phyloP scores from a whole-genome alignment of 2,113 vertebrate species.

The Myocastor coypus region DNA sequence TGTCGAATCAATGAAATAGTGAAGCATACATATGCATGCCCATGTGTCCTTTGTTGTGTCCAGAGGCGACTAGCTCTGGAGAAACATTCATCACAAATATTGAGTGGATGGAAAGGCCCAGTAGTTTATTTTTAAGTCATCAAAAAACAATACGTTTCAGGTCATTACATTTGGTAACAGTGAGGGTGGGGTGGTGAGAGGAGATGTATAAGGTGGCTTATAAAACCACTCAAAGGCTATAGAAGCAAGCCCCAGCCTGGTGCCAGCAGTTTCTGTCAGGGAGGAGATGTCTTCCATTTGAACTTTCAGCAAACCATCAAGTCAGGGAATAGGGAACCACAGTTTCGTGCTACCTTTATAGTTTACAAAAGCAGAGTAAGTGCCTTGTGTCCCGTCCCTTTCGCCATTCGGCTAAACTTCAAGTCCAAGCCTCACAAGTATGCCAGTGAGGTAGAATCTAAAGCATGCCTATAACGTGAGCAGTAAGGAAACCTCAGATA shows the following conservation, averaged over 20 bases:
- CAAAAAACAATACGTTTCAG: not conserved
- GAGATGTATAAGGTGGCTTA: not conserved
- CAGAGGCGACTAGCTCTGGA: not conserved
- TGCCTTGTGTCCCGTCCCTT: not conserved
- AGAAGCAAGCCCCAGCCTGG: not conserved
- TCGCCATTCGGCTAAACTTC: not conserved
- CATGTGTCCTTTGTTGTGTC: not conserved
- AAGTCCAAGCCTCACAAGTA: accelerated
- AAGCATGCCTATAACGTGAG: not conserved
- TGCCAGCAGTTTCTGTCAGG: not conserved
- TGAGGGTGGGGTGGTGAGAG: not conserved
- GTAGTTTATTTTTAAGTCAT: not conserved
- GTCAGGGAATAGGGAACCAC: not conserved
- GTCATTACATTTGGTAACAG: not conserved
- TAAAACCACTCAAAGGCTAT: not conserved
- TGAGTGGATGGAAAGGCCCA: not conserved
- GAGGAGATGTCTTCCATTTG: no score
- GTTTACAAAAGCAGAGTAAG: not conserved
- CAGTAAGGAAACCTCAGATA: not conserved
- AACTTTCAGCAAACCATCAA: not conserved
- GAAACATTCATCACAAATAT: not conserved
- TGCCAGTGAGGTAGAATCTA: not conserved
- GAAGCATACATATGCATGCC: not conserved
- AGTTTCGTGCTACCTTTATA: not conserved
- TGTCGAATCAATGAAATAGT: not conserved